Conservation (phyloP, 1,140 invertebrate genomes). For the Pseudomyrmex dendroicus region DNA sequence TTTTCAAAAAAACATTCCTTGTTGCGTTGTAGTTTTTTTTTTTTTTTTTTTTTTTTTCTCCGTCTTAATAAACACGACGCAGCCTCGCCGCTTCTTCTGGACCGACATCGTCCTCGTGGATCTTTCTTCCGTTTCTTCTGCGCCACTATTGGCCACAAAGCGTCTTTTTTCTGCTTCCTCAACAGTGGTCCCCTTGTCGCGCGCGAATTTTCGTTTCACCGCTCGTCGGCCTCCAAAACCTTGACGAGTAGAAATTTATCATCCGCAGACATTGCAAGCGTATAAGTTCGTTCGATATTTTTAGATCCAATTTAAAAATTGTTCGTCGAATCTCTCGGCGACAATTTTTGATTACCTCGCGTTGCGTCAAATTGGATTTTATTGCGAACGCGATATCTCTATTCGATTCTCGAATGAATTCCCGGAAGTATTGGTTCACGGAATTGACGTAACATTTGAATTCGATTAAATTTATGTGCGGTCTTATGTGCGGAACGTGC, state of each 20-base stretch:
- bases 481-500: background rate
- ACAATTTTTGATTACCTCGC: too few species aligned
- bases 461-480: background rate
- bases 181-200: conserved; percentile 68
- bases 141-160: conserved; percentile 51
- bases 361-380: too few species aligned
- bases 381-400: too few species aligned
- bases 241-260: conserved; percentile 11
- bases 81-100: conserved; percentile 23
- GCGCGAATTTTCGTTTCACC: conserved; percentile 64
- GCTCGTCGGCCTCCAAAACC: conserved; percentile 15
- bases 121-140: conserved; percentile 53
- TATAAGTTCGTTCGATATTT: too few species aligned
- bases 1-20: too few species aligned
- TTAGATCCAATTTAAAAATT: too few species aligned
- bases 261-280: background rate
- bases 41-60: too few species aligned
- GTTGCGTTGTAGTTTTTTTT: too few species aligned
- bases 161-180: conserved; percentile 51
- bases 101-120: conserved; percentile 17
- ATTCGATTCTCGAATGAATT: too few species aligned
- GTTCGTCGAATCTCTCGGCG: too few species aligned
- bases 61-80: background rate
- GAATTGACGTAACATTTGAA: too few species aligned
- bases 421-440: too few species aligned